A percentile compares a stretch with the other conserved stretches of the same genome.
Conservation (phyloP, 2,888 invertebrate genomes). For the Ichneumon xanthorius region DNA sequence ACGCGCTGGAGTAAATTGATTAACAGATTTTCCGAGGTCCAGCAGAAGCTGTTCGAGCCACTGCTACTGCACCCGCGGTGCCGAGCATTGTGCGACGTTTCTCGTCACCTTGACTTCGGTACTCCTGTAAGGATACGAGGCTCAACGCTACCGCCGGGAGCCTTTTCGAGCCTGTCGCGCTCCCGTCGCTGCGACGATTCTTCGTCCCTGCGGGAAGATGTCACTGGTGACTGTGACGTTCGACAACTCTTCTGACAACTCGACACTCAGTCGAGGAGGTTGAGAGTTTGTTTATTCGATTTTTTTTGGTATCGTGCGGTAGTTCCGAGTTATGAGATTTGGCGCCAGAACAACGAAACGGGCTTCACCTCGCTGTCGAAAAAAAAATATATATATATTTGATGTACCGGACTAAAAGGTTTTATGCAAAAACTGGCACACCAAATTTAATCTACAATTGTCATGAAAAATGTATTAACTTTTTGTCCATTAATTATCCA, state of each 20-base stretch:
- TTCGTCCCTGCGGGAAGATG: conserved; percentile 14
- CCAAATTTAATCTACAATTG: too few relatives aligned
- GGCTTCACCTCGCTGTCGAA: neutral
- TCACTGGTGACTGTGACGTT: conserved; percentile 2
- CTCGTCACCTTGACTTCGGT: conserved; percentile 18
- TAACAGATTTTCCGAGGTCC: conserved; percentile 50
- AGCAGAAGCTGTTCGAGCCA: conserved; percentile 8
- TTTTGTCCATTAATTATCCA: too few relatives aligned
- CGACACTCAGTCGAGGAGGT: neutral
- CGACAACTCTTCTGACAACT: conserved; percentile 4
- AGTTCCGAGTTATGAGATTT: neutral
- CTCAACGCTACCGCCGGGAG: conserved; percentile 18
- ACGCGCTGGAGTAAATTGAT: conserved; percentile 69
- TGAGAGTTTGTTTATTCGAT: neutral
- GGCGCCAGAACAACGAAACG: neutral
- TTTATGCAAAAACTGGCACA: too few relatives aligned
- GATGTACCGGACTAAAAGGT: too few relatives aligned
- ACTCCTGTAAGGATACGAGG: conserved; percentile 29
- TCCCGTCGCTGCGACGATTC: conserved; percentile 1
- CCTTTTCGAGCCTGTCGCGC: conserved; percentile 1
- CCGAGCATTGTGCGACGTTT: conserved; percentile 24
- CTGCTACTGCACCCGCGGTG: neutral
- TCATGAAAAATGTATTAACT: too few relatives aligned
- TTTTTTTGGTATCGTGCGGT: neutral
- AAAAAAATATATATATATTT: too few relatives aligned